A percentile compares a stretch with the other conserved stretches of the same genome.
These are phyloP conservation scores for Archocentrus centrarchus DNA, from an alignment of 2,113 vertebrate genomes.

Conservation along the genomic window DNA sequence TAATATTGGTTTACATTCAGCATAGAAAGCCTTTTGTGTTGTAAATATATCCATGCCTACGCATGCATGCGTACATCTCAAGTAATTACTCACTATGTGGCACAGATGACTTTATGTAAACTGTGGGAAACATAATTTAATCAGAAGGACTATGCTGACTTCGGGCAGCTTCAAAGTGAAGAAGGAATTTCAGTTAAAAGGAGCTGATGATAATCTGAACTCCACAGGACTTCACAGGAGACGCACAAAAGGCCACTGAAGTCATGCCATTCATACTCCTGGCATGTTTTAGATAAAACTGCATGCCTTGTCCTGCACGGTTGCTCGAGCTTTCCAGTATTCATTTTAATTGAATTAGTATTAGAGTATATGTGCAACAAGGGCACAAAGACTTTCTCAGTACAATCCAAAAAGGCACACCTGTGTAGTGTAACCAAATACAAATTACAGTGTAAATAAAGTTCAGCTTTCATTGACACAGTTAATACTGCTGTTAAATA, in stretches of 20 bases:
- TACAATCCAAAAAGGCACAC: not conserved
- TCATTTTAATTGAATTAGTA: not conserved
- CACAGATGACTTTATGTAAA: slow-evolving; percentile 39
- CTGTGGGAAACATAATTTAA: slow-evolving; percentile 26
- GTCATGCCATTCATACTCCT: slow-evolving; percentile 16
- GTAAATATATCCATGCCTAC: not conserved
- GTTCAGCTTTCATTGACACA: not conserved
- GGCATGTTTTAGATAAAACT: slow-evolving; percentile 27
- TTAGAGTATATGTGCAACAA: not conserved
- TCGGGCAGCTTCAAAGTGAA: slow-evolving; percentile 37
- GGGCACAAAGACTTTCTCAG: not conserved
- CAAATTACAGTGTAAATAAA: not conserved
- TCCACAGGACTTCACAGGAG: slow-evolving; percentile 32
- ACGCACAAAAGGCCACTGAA: slow-evolving; percentile 38
- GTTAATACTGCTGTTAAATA: not conserved
- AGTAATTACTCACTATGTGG: slow-evolving; percentile 22
- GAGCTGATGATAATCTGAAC: slow-evolving; percentile 60
- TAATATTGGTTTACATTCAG: not conserved
- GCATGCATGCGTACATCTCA: not conserved
- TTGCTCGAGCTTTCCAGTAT: not conserved
- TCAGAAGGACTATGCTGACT: slow-evolving; percentile 27
- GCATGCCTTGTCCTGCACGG: slow-evolving; percentile 21
- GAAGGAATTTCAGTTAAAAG: slow-evolving; percentile 38
- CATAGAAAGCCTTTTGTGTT: not conserved
- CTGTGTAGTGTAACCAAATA: not conserved